Base-by-base conservation (phyloP, 2,797 vertebrate genomes). In the Monodelphis domestica region DNA sequence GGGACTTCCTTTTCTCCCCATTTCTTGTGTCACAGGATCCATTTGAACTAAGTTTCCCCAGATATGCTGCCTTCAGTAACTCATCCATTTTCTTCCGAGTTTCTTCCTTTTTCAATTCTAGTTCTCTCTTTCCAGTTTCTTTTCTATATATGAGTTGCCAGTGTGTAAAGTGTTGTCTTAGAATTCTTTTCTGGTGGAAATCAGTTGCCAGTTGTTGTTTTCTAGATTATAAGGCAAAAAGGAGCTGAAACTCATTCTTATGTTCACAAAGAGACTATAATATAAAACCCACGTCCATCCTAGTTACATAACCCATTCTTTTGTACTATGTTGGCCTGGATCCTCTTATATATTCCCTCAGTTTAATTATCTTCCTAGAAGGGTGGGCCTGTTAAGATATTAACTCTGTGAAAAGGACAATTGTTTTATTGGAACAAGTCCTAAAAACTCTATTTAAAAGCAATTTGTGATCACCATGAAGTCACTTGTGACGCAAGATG, bases 41-140 rank as follows among this genome's bases (percentile, higher is more conserved):
- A 0, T 56, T 54, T 45, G 90, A 57, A 29, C 26, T 57, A 53
- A 95, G 88, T 30, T 95, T 97, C 63, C 98, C 98, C 29, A 97
- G 96, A 0, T 98, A 98, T 15, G 98, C 98, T 38, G 98, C 98
- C 15, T 97, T 96, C 89, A 99, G 98, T 93, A 99, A 98, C 92
- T 98, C 98, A 11, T 98, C 98, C 99, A 99, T 99, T 98, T 99
- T 99, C 95, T 93, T 98, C 53, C 98, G 98, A 0, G 97, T 99
- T 98, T 99, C 98, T 91, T 99, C 98, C 92, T 99, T 99, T 96
- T 97, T 98, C 28, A 96, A 94, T 57, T 99, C 98, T 92, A 99
- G 98, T 78, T 98, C 97, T 95, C 95, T 98, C 87, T 98, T 98
- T 54, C 98, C 98, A 24, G 30, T 98, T 97, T 99, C 98, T 1